Percentiles rank a stretch among this genome's conserved stretches.
Conservation (phyloP, 2,888 invertebrate species). For the Encarsia formosa region DNA sequence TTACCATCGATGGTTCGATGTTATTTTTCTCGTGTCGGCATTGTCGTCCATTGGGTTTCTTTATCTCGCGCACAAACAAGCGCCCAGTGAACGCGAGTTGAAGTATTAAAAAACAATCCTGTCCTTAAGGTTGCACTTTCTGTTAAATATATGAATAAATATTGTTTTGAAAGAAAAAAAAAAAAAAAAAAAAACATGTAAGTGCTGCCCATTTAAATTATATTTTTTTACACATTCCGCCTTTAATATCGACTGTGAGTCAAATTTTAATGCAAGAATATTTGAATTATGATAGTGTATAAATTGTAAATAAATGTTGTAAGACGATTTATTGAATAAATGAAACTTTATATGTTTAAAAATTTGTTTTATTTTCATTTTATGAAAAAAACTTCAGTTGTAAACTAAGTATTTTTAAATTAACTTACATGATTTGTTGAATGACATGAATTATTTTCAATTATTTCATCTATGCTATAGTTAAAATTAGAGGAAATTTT, state of each 20-base stretch:
- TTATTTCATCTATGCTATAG: no score
- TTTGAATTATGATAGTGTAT: conserved; percentile 20
- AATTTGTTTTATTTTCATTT: no score
- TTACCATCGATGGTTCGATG: conserved; percentile 99
- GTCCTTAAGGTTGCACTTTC: no score
- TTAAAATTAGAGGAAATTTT: no score
- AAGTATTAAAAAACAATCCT: no score
- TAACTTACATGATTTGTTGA: no score
- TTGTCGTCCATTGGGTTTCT: conserved; percentile 91
- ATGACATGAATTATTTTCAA: no score
- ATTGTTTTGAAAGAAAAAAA: no score
- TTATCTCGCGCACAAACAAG: conserved; percentile 90
- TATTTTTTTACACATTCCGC: conserved; percentile 26
- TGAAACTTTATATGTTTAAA: conserved; percentile 8
- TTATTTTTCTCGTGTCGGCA: conserved; percentile 96
- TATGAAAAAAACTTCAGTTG: no score
- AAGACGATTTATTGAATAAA: conserved; percentile 14
- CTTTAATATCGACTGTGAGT: neutral
- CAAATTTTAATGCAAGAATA: conserved; percentile 1
- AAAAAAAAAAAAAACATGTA: no score
- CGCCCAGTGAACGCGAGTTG: conserved; percentile 53
- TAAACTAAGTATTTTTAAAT: no score
- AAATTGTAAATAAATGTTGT: conserved; percentile 24
- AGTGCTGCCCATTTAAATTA: conserved; percentile 10
- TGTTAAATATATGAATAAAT: no score